Evolutionary conservation across 2,888 invertebrate species (phyloP).

Genomic region (Eristalis pertinax): DNA sequence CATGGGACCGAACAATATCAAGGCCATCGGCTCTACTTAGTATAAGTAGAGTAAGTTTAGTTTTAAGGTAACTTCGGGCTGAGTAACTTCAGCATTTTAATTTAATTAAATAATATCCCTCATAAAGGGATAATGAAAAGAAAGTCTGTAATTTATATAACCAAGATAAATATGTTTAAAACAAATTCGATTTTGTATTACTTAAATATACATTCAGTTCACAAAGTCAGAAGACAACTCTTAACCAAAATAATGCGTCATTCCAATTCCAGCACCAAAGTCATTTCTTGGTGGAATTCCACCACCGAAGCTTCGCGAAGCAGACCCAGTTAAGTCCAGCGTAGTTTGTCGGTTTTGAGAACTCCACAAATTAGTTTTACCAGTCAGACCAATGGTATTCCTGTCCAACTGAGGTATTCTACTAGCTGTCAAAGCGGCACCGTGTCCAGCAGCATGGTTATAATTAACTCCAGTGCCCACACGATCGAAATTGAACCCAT

Average conservation of each 20-base stretch:
- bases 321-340: slow-evolving; percentile 76
- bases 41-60: too few species aligned
- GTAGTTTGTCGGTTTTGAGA: slow-evolving; percentile 73
- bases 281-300: background rate
- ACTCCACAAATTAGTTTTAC: slow-evolving; percentile 74
- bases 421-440: slow-evolving; percentile 74
- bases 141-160: too few species aligned
- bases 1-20: too few species aligned
- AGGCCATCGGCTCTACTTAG: too few species aligned
- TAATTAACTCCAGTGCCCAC: slow-evolving; percentile 76
- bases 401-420: slow-evolving; percentile 75
- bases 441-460: slow-evolving; percentile 74
- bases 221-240: too few species aligned
- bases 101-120: too few species aligned
- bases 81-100: too few species aligned
- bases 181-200: too few species aligned
- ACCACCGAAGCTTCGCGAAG: slow-evolving; percentile 74
- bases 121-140: too few species aligned
- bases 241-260: slow-evolving; percentile 36
- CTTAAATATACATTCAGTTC: too few species aligned
- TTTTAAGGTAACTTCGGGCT: too few species aligned
- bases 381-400: slow-evolving; percentile 75
- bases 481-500: slow-evolving; percentile 71
- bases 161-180: too few species aligned
- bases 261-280: slow-evolving; percentile 32